Conservation (phyloP, 2,888 invertebrate species). For the Branchellion lobata region DNA sequence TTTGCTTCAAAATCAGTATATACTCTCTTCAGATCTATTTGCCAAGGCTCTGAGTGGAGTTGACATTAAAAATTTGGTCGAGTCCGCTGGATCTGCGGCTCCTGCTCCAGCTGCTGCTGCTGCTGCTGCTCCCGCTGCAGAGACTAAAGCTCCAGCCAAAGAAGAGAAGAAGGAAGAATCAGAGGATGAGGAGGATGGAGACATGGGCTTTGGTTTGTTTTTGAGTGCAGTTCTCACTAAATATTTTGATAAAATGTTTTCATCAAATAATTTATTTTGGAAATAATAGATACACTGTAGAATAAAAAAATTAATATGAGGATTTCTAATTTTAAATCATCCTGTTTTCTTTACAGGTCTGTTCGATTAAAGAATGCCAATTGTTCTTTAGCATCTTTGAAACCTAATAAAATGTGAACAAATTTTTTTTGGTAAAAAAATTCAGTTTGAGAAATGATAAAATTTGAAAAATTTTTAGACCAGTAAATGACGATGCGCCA, state of each 20-base stretch:
- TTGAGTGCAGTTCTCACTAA: neutral
- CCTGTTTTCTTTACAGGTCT: neutral
- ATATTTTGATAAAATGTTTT: neutral
- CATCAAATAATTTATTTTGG: neutral
- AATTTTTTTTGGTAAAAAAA: too few species aligned
- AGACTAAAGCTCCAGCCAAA: neutral
- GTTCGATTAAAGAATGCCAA: neutral
- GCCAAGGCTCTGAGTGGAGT: constrained; percentile 2
- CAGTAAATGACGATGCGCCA: too few species aligned
- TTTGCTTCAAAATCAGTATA: neutral
- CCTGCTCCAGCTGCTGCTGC: neutral
- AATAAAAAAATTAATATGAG: neutral
- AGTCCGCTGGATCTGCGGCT: constrained; percentile 1
- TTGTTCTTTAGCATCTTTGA: too few species aligned
- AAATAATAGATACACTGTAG: too few species aligned
- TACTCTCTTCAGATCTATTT: neutral
- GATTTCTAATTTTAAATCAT: too few species aligned
- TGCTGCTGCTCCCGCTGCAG: neutral
- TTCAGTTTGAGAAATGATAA: too few species aligned
- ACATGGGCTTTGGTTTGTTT: constrained; percentile 17
- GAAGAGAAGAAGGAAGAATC: constrained; percentile 8
- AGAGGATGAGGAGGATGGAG: constrained; percentile 3
- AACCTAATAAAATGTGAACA: too few species aligned
- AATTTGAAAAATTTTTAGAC: too few species aligned
- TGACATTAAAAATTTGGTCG: constrained; percentile 5